phyloP scores from a whole-genome alignment of 2,113 vertebrate genomes.

The Odontophorus gujanensis region DNA sequence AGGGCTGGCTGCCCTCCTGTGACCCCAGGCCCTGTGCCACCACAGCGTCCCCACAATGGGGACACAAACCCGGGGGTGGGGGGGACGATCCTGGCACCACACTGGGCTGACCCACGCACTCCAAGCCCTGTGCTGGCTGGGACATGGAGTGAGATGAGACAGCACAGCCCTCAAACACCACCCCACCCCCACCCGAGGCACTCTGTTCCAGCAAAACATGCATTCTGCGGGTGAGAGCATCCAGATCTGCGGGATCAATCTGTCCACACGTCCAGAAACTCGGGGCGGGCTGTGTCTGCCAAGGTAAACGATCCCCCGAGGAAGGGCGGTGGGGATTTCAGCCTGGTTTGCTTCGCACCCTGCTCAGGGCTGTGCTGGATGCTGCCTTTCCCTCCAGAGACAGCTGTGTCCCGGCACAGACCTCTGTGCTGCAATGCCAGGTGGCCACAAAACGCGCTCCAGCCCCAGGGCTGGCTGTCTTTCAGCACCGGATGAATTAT shows the following conservation, averaged over 20 bases:
- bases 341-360: background rate
- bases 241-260: conserved; percentile 7
- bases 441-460: conserved; percentile 44
- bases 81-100: accelerated
- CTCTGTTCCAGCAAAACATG: background rate
- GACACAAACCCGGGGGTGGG: background rate
- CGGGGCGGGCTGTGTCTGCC: conserved; percentile 34
- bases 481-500: conserved; percentile 47
- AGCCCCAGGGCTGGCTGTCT: conserved; percentile 36
- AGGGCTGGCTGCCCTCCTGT: background rate
- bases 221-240: background rate
- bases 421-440: conserved; percentile 40
- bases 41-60: accelerated
- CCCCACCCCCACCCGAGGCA: background rate
- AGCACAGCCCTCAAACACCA: background rate
- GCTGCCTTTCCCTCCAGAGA: background rate
- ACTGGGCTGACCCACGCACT: background rate
- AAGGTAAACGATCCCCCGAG: background rate
- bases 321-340: conserved; percentile 4
- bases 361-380: conserved; percentile 41
- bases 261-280: background rate
- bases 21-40: too few species aligned
- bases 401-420: conserved; percentile 10
- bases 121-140: background rate
- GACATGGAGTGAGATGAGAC: accelerated